Conservation (phyloP, 2,113 vertebrate species). For the Excalfactoria chinensis region DNA sequence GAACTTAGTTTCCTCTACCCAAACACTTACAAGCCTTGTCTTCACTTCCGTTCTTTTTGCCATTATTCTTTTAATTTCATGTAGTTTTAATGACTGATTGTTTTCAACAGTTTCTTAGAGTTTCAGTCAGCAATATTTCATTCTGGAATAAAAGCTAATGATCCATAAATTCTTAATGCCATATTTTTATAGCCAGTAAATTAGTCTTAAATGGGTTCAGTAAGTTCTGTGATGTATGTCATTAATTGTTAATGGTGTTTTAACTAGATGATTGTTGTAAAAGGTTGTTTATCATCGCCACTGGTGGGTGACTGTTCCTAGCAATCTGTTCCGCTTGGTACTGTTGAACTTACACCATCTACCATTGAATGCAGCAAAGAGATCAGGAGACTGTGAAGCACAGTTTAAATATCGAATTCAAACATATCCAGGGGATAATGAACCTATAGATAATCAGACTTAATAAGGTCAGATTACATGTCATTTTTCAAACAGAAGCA, state of each 20-base stretch:
- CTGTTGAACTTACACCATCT: conserved; percentile 16
- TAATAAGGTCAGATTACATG: conserved; percentile 52
- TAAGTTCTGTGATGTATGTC: conserved; percentile 82
- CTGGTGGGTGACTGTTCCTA: conserved; percentile 57
- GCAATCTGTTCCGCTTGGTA: conserved; percentile 57
- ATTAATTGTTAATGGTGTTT: conserved; percentile 84
- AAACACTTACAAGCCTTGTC: conserved; percentile 51
- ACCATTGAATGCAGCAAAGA: conserved; percentile 43
- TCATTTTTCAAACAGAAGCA: conserved; percentile 37
- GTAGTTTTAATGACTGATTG: conserved; percentile 69
- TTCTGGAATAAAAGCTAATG: conserved; percentile 82
- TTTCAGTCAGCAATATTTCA: conserved; percentile 81
- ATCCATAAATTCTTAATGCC: conserved; percentile 86
- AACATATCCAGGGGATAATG: conserved; percentile 4
- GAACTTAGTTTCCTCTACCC: conserved; percentile 55
- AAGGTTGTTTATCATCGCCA: conserved; percentile 78
- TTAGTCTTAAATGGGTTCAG: conserved; percentile 85
- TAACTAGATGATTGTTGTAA: conserved; percentile 82
- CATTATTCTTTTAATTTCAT: conserved; percentile 67
- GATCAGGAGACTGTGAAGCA: neutral
- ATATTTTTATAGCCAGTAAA: conserved; percentile 87
- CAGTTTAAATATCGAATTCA: conserved; percentile 37
- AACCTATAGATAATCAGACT: conserved; percentile 1
- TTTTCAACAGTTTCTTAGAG: conserved; percentile 73
- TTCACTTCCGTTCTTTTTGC: conserved; percentile 27